Base-by-base conservation (phyloP, 2,797 vertebrate genomes). In the Hirundo rustica region DNA sequence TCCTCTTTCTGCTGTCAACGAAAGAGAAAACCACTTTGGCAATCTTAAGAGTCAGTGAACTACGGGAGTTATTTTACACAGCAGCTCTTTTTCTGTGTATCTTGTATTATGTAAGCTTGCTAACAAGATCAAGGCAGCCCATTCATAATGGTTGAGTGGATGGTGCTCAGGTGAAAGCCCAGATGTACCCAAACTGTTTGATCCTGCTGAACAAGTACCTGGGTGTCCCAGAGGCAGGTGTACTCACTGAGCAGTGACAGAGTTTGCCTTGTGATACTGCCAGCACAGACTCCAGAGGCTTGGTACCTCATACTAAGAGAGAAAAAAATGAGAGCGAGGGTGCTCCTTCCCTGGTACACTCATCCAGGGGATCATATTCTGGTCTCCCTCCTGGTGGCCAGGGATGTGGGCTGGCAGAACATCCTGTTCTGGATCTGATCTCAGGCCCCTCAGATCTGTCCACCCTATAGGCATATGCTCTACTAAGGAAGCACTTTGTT, bases 401-500 rank as follows among this genome's bases (percentile, higher is more conserved):
- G 45, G 34, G 40, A 60, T 47, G 42, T 25, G 66, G 30, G 58
- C 3, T 94, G 89, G 87, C 93, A 93, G 77, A 94, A 86, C 80
- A 94, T 29, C 58, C 45, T 57, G n/a, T 74, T 91, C 85, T 83
- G 55, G 80, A 93, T 70, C 67, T 68, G 44, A 76, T 51, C 74
- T 90, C 80, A 60, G 77, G 70, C 32, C 32, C 47, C 58, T 79
- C 81, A 75, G 60, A 62, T 79, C 74, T 77, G 73, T 42, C 87
- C 38, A 71, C 57, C 85, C 85, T 92, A 75, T 32, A 92, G 81
- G 88, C 92, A 95, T 93, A 94, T 77, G 84, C 51, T 93, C 53
- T 40, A 44, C 84, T 62, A 94, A 85, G 76, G 75, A 95, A 47
- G 38, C 90, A 92, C 74, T 96, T 90, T 93, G 83, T 89, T 96